These are phyloP conservation scores for Myotis yumanensis DNA, from an alignment of 2,113 vertebrate genomes.

Conservation along the genomic window DNA sequence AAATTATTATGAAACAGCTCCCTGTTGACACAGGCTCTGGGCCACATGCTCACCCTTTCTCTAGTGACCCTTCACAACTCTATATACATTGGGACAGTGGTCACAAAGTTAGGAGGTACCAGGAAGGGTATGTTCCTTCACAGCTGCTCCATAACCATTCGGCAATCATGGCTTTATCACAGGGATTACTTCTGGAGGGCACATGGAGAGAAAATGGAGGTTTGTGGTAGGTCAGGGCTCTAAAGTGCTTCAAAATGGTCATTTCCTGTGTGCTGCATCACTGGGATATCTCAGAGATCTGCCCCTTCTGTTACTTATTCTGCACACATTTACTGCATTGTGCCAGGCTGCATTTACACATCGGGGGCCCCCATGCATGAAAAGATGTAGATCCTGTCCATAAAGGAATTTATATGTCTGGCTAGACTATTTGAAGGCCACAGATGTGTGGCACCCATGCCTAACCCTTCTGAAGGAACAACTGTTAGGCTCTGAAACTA, in stretches of 20 bases:
- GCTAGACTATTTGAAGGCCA: conserved; percentile 41
- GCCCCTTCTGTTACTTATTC: conserved; percentile 12
- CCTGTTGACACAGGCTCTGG: background rate
- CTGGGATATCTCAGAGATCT: background rate
- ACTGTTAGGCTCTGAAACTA: conserved; percentile 59
- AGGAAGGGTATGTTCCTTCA: background rate
- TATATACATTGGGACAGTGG: background rate
- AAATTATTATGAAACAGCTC: background rate
- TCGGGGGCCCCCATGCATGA: background rate
- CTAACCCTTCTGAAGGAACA: conserved; percentile 60
- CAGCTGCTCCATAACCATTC: fast-evolving
- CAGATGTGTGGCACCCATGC: conserved; percentile 22
- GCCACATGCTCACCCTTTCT: background rate
- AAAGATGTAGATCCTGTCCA: background rate
- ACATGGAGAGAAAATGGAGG: background rate
- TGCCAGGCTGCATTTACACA: background rate
- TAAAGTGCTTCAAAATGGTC: background rate
- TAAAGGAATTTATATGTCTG: conserved; percentile 51
- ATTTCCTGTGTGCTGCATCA: background rate
- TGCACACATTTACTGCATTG: background rate
- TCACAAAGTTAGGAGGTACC: background rate
- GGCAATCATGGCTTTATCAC: background rate
- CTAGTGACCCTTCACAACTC: background rate
- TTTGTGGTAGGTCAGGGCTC: background rate
- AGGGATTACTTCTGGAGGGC: background rate